Evolutionary conservation across 2,113 vertebrate genomes (phyloP).

Genomic region (Ciconia maguari): DNA sequence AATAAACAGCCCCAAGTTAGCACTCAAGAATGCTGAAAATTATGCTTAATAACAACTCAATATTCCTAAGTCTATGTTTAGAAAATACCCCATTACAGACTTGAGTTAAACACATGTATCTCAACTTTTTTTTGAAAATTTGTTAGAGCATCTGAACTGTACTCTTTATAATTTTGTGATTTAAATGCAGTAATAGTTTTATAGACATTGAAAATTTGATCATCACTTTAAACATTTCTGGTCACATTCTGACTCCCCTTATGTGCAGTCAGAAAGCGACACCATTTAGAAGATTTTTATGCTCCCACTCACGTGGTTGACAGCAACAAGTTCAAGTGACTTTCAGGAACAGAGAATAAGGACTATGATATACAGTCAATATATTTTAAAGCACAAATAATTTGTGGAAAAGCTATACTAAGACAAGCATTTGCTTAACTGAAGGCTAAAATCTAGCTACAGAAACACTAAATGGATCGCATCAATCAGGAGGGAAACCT

Average conservation of each 20-base stretch:
- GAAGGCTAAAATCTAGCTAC: not conserved
- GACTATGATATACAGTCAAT: not conserved
- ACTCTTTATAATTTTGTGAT: not conserved
- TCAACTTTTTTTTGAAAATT: not conserved
- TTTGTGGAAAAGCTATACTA: not conserved
- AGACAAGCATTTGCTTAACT: not conserved
- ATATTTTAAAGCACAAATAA: not conserved
- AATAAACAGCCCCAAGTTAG: constrained; percentile 46
- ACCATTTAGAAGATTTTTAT: not conserved
- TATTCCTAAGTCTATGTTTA: not conserved
- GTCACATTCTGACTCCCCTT: not conserved
- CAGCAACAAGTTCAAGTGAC: not conserved
- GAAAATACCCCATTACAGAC: not conserved
- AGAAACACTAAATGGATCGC: not conserved
- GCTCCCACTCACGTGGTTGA: not conserved
- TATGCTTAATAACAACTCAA: not conserved
- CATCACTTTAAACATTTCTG: not conserved
- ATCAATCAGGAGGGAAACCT: not conserved
- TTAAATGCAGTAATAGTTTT: not conserved
- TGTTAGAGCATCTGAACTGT: not conserved
- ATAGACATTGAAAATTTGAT: not conserved
- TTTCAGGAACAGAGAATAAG: not conserved
- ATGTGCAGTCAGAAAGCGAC: not conserved
- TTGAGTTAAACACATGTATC: not conserved
- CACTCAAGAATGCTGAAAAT: not conserved